Conservation (phyloP, 2,113 vertebrate genomes). For the Tachysurus vachellii region DNA sequence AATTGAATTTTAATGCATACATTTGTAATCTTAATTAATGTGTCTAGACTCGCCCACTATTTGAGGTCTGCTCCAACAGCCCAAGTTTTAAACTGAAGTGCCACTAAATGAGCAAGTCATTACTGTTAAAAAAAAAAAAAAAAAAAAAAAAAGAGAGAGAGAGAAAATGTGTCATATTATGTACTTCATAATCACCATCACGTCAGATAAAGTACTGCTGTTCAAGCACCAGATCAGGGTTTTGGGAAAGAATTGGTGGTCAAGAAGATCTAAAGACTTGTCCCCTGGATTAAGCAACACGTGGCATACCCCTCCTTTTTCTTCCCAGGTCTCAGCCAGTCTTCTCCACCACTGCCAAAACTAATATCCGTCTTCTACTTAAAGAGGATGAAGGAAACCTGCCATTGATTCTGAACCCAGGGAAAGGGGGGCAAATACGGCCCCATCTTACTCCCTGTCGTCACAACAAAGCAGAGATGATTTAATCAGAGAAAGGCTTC, state of each 20-base stretch:
- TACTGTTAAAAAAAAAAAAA: conserved; percentile 1
- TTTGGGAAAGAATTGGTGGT: not conserved
- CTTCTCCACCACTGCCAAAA: conserved; percentile 13
- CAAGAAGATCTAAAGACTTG: not conserved
- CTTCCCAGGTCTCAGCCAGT: conserved; percentile 20
- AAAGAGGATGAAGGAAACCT: conserved; percentile 46
- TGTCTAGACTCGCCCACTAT: conserved; percentile 32
- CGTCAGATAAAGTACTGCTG: not conserved
- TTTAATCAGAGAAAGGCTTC: conserved; percentile 42
- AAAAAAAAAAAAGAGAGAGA: not conserved
- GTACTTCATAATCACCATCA: conserved; percentile 17
- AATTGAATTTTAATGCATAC: conserved; percentile 16
- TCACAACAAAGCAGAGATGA: conserved; percentile 55
- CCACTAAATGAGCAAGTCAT: conserved; percentile 9
- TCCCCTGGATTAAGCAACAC: conserved; percentile 26
- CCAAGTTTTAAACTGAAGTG: conserved; percentile 28
- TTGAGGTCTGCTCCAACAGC: not conserved
- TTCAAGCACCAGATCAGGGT: not conserved
- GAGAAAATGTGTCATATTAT: conserved; percentile 23
- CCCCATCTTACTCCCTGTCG: conserved; percentile 43
- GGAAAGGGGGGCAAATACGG: conserved; percentile 34
- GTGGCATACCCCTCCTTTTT: conserved; percentile 37
- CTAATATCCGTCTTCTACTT: conserved; percentile 40
- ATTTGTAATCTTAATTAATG: conserved; percentile 32
- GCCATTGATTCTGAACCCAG: conserved; percentile 46